These are phyloP conservation scores for Drosophila recens DNA, from an alignment of 2,888 invertebrate species.

Conservation along the genomic window DNA sequence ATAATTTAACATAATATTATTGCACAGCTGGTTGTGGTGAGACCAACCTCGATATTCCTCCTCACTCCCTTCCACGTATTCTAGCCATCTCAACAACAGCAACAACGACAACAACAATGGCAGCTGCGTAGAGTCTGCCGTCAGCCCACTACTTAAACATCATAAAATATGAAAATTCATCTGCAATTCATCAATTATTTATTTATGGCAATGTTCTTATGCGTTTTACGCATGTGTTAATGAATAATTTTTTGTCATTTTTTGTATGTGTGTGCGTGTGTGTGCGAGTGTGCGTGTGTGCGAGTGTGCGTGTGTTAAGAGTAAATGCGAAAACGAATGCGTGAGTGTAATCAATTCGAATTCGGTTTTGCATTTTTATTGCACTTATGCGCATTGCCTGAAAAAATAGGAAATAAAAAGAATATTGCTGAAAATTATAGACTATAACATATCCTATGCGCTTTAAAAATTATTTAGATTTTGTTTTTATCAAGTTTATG, in stretches of 20 bases:
- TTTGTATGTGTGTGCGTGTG: constrained; percentile 21
- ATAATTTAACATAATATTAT: constrained; percentile 81
- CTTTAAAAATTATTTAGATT: neutral
- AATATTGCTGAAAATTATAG: neutral
- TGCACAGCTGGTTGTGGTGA: constrained; percentile 56
- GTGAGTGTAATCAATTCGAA: constrained; percentile 67
- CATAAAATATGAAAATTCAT: constrained; percentile 84
- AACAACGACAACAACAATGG: neutral
- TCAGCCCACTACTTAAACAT: constrained; percentile 69
- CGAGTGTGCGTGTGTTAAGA: constrained; percentile 8
- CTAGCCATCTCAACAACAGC: neutral
- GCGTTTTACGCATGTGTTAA: constrained; percentile 77
- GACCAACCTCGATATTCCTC: constrained; percentile 1
- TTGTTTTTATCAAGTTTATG: neutral
- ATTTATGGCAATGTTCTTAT: constrained; percentile 81
- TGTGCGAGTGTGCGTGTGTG: constrained; percentile 6
- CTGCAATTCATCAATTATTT: constrained; percentile 85
- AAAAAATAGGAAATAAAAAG: constrained; percentile 13
- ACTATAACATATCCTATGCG: neutral
- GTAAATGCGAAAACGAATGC: constrained; percentile 3
- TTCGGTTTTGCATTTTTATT: constrained; percentile 72
- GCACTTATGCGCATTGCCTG: constrained; percentile 59
- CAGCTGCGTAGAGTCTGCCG: constrained; percentile 12
- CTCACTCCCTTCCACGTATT: neutral
- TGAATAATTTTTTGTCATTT: constrained; percentile 77